Conservation (phyloP, 1,140 invertebrate species). For the Megathymus violae region DNA sequence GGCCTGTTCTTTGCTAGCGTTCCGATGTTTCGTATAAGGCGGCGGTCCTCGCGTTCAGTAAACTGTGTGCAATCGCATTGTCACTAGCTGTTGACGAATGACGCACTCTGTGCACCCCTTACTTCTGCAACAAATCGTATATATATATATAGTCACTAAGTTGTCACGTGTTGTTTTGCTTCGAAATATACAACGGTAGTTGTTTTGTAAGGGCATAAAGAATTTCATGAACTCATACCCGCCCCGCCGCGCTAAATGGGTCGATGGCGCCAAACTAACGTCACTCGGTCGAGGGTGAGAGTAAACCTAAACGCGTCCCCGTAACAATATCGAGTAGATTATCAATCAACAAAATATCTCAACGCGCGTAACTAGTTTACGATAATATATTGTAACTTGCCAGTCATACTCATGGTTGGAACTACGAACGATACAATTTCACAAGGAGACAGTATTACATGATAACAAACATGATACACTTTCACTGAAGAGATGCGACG, state of each 20-base stretch:
- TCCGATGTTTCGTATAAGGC: constrained; percentile 58
- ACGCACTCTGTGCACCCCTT: constrained; percentile 79
- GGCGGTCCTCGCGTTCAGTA: constrained; percentile 62
- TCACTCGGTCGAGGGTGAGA: constrained; percentile 63
- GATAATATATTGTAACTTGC: constrained; percentile 19
- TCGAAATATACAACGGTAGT: constrained; percentile 50
- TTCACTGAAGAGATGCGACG: constrained; percentile 71
- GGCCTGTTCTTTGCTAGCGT: constrained; percentile 77
- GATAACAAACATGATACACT: constrained; percentile 60
- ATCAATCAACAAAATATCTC: constrained; percentile 45
- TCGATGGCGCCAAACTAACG: constrained; percentile 81
- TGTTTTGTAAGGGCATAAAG: constrained; percentile 70
- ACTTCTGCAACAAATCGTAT: constrained; percentile 68
- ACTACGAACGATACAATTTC: constrained; percentile 72
- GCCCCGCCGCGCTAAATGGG: constrained; percentile 76
- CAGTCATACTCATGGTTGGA: constrained; percentile 53
- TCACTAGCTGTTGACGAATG: constrained; percentile 75
- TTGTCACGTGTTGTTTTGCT: constrained; percentile 63
- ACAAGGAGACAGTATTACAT: constrained; percentile 80
- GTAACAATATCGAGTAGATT: constrained; percentile 17
- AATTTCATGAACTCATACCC: constrained; percentile 67
- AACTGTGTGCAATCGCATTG: constrained; percentile 76
- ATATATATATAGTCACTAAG: constrained; percentile 48
- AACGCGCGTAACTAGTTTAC: constrained; percentile 17
- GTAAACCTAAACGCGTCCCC: constrained; percentile 26